Evolutionary conservation across 2,797 vertebrate species (phyloP).

Genomic region (Spinibarbus caldwelli): DNA sequence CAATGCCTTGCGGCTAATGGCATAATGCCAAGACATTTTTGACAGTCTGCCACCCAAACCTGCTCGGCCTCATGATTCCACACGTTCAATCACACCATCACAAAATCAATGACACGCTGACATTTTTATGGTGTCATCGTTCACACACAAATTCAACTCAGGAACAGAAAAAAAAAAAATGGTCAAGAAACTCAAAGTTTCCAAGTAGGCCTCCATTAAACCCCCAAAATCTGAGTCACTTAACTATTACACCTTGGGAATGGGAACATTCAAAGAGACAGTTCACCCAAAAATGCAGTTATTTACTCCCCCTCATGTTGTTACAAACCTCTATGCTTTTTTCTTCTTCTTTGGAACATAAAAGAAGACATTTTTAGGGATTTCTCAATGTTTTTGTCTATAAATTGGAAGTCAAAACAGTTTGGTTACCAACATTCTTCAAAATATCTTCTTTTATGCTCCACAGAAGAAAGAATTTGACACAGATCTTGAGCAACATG

Average conservation of each 20-base stretch:
- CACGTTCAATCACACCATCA: slow-evolving; percentile 27
- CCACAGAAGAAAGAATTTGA: neutral
- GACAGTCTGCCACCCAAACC: slow-evolving; percentile 34
- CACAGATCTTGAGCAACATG: neutral
- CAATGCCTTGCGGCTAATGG: slow-evolving; percentile 35
- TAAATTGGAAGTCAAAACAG: neutral
- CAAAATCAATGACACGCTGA: slow-evolving; percentile 22
- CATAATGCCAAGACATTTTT: slow-evolving; percentile 34
- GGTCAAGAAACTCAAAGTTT: neutral
- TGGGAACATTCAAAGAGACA: neutral
- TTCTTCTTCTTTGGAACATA: neutral
- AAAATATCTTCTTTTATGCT: neutral
- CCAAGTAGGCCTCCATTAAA: neutral
- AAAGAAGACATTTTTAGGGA: no score
- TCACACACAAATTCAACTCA: slow-evolving; percentile 1
- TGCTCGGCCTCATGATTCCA: slow-evolving; percentile 16
- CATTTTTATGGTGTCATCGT: slow-evolving; percentile 8
- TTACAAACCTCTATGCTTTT: neutral
- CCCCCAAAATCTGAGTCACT: neutral
- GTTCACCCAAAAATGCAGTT: neutral
- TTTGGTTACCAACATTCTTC: neutral
- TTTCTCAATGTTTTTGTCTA: neutral
- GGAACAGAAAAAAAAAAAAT: neutral
- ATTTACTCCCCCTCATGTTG: neutral
- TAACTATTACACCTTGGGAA: neutral